phyloP scores from a whole-genome alignment of 2,888 invertebrate genomes.

The Ganaspis brasiliensis region DNA sequence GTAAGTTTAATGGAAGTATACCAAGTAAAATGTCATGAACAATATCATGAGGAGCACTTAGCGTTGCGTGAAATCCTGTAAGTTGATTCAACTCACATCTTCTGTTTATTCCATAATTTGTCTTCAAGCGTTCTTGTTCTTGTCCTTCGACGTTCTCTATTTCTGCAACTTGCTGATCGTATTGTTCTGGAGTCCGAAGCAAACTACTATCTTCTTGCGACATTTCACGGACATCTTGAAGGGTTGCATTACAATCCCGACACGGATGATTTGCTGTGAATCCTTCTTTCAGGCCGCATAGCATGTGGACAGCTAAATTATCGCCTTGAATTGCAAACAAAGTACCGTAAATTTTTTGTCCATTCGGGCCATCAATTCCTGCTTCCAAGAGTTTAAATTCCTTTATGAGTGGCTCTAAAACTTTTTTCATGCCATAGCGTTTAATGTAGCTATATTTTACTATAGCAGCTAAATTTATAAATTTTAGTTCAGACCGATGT shows the following conservation, averaged over 20 bases:
- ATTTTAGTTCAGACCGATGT: slow-evolving; percentile 17
- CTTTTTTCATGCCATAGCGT: not conserved
- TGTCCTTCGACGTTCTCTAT: slow-evolving; percentile 1
- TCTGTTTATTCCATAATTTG: too few species aligned
- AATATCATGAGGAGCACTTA: slow-evolving; percentile 38
- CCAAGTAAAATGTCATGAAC: not conserved
- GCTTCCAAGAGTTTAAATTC: too few species aligned
- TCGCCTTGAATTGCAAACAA: not conserved
- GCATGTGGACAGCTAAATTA: too few species aligned
- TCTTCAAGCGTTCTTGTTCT: too few species aligned
- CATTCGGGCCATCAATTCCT: slow-evolving; percentile 5
- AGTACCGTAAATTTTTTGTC: not conserved
- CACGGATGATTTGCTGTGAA: too few species aligned
- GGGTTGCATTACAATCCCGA: slow-evolving; percentile 1
- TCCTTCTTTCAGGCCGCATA: too few species aligned
- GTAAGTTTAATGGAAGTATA: not conserved
- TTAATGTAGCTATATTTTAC: not conserved
- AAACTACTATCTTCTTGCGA: slow-evolving; percentile 20
- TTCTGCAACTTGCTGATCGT: not conserved
- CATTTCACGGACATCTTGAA: not conserved
- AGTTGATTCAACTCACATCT: slow-evolving; percentile 30
- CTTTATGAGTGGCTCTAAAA: slow-evolving; percentile 11
- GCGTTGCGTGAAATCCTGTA: too few species aligned
- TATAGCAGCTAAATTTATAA: too few species aligned
- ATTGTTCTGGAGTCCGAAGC: slow-evolving; percentile 22